Conservation (phyloP, 2,797 vertebrate genomes). For the Emydoidea blandingii region DNA sequence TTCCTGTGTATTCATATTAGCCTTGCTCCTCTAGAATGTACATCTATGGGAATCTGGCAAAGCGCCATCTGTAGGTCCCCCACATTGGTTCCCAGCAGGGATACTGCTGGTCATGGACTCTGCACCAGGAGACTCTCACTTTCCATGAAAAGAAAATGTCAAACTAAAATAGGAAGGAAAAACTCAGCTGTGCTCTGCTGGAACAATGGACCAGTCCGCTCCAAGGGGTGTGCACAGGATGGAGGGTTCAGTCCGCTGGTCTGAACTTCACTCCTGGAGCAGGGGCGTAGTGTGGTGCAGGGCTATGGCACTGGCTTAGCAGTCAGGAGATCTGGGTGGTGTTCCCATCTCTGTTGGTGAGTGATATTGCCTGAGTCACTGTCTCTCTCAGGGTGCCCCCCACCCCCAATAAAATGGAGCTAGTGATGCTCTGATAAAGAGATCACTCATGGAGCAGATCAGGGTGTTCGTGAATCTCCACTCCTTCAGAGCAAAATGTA, state of each 20-base stretch:
- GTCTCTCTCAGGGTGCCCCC: not conserved
- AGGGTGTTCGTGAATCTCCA: not conserved
- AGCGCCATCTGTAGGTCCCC: not conserved
- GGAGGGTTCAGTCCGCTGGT: not conserved
- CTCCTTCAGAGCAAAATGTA: not conserved
- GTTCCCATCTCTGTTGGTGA: not conserved
- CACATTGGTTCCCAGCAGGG: not conserved
- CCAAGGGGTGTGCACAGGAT: too few species aligned
- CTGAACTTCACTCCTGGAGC: not conserved
- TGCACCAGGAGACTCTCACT: fast-evolving
- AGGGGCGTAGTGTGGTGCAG: not conserved
- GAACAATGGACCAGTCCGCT: not conserved
- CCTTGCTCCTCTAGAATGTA: too few species aligned
- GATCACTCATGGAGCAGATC: not conserved
- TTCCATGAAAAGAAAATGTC: fast-evolving
- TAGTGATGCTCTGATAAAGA: not conserved
- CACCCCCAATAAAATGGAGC: fast-evolving
- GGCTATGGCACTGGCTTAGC: not conserved
- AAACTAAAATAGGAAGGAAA: fast-evolving
- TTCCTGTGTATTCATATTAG: not conserved
- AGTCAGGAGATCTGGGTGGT: not conserved
- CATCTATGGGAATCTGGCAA: not conserved
- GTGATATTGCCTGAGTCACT: not conserved
- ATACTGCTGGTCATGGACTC: not conserved
- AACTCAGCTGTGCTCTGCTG: fast-evolving